phyloP scores from a whole-genome alignment of 2,113 vertebrate species.

The Coracopsis vasa region DNA sequence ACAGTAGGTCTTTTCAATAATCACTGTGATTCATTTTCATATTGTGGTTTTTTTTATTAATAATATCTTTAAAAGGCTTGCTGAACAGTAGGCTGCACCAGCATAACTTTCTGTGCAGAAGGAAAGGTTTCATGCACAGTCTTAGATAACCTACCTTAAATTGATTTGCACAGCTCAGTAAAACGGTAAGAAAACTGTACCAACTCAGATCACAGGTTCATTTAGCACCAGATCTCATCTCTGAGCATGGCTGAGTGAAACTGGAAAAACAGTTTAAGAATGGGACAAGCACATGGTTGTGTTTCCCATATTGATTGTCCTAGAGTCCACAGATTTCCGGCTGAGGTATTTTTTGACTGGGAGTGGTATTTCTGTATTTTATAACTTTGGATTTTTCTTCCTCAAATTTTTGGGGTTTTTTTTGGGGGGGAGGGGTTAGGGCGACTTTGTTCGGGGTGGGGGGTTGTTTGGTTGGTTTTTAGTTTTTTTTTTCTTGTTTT shows the following conservation, averaged over 20 bases:
- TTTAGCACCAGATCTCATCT: neutral
- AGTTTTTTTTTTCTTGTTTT: neutral
- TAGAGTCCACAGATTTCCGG: neutral
- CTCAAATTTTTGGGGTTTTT: neutral
- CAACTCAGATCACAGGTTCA: neutral
- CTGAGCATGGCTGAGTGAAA: neutral
- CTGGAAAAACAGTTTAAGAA: neutral
- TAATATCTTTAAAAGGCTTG: conserved; percentile 54
- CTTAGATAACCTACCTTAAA: conserved; percentile 32
- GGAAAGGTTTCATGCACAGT: neutral
- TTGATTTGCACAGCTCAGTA: neutral
- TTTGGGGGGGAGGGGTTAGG: no score
- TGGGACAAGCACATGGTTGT: neutral
- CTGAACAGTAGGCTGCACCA: conserved; percentile 52
- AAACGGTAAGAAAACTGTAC: neutral
- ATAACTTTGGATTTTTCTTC: neutral
- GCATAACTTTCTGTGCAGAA: conserved; percentile 35
- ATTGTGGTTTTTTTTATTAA: conserved; percentile 51
- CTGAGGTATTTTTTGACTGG: neutral
- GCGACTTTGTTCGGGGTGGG: no score
- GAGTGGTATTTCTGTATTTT: neutral
- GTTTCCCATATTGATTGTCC: neutral
- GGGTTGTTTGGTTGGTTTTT: no score
- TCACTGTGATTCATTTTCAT: conserved; percentile 67
- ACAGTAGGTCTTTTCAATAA: conserved; percentile 64